Evolutionary conservation across 2,113 vertebrate species (phyloP), one percentile per base, ranked within the genome.

Genomic region (Myocastor coypus): DNA sequence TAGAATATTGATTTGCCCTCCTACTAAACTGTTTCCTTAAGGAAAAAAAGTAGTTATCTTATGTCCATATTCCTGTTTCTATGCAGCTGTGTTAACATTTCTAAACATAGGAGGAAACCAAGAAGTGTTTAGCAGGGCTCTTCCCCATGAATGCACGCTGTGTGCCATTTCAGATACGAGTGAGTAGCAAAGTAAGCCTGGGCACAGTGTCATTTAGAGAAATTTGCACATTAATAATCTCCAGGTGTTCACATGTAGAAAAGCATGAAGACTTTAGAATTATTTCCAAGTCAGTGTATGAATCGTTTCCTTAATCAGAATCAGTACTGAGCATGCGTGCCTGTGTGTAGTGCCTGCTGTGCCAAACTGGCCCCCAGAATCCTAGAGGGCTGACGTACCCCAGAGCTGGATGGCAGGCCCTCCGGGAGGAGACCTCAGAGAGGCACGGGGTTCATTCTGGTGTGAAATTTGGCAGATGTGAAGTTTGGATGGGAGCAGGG

Each of bases 11-110:
- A 63, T 37, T 63, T 52, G 50, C 22, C 71, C 55, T 90, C 86
- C 69, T 63, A 82, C 32, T 66, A 55, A 84, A 73, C 42, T 93
- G 2, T 91, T 80, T 83, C 37, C 61, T 91, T 95, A 87, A 93
- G 50, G 42, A 75, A 55, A 86, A 86, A 77, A 63, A 28, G 32
- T 14, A 92, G 11, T 63, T 68, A 46, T 84, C 20, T 85, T 87
- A 63, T 14, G 32, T 55, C 40, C 24, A 30, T 80, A 46, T 34
- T 87, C 37, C 61, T 92, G 28, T 84, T 88, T 85, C 69, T 92
- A 16, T 52, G 61, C 68, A 71, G 10, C 52, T 12, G 30, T 68
- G 71, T 89, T 40, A 59, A 91, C 82, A 8, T 90, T 87, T 90
- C 17, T 93, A 77, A 75, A 16, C 16, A 42, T 7, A 68, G 83